Percentiles rank a stretch among this genome's conserved stretches.
These are phyloP conservation scores for Thunnus maccoyii DNA, from an alignment of 2,113 vertebrate species.

Conservation along the genomic window DNA sequence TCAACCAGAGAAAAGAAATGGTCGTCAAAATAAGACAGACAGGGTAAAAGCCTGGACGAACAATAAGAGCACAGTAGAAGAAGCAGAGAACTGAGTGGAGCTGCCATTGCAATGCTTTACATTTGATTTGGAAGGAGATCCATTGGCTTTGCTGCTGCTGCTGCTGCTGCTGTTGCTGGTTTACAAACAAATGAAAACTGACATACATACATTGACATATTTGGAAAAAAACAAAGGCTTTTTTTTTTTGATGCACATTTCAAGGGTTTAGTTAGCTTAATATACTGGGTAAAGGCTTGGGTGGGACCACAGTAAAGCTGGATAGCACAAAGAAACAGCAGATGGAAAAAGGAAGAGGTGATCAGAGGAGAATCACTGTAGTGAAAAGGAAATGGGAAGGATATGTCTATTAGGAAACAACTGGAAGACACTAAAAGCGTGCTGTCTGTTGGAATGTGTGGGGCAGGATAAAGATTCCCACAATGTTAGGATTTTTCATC, in stretches of 20 bases:
- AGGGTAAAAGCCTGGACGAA: constrained; percentile 45
- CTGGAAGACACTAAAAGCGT: constrained; percentile 65
- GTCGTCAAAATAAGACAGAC: constrained; percentile 61
- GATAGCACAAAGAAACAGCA: constrained; percentile 43
- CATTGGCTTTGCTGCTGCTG: constrained; percentile 81
- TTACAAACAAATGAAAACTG: constrained; percentile 67
- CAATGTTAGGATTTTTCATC: constrained; percentile 39
- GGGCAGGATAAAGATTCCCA: constrained; percentile 65
- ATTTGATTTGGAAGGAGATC: constrained; percentile 78
- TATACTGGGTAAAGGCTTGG: constrained; percentile 79
- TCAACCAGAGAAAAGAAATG: constrained; percentile 49
- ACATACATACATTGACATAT: constrained; percentile 68
- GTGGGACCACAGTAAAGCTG: constrained; percentile 77
- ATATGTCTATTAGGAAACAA: constrained; percentile 34
- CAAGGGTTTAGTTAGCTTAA: constrained; percentile 85
- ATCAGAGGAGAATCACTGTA: constrained; percentile 33
- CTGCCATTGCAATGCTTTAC: constrained; percentile 80
- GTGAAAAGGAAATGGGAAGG: constrained; percentile 39
- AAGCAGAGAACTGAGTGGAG: constrained; percentile 72
- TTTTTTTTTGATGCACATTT: constrained; percentile 80
- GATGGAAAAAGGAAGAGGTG: constrained; percentile 38
- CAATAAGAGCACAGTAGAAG: constrained; percentile 54
- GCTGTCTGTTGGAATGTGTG: constrained; percentile 82
- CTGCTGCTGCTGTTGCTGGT: constrained; percentile 77
- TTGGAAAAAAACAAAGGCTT: constrained; percentile 59